Percentiles rank a stretch among this genome's conserved stretches.
Conservation (phyloP, 2,888 invertebrate species). For the Xestia xanthographa region DNA sequence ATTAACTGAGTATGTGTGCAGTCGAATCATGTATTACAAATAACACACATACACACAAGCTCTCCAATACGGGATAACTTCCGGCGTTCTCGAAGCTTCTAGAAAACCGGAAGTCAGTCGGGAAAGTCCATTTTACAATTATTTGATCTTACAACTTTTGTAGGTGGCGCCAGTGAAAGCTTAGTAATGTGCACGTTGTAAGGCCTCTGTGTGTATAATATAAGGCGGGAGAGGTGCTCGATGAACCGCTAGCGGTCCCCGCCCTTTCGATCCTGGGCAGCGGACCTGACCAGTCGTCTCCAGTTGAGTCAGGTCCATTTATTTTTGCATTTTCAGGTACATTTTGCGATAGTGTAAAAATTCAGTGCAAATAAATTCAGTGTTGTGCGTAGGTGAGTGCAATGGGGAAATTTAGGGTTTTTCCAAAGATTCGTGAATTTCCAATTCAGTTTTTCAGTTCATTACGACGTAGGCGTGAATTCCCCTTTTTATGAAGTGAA, state of each 20-base stretch:
- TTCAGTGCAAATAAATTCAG: conserved; percentile 6
- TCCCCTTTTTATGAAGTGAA: neutral
- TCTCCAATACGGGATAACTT: neutral
- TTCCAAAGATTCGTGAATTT: conserved; percentile 1
- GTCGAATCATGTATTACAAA: neutral
- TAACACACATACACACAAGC: neutral
- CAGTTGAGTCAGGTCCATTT: too few species aligned
- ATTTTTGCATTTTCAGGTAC: neutral
- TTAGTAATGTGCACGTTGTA: conserved; percentile 23
- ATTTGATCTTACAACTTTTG: neutral
- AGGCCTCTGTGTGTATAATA: conserved; percentile 33
- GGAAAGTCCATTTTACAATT: neutral
- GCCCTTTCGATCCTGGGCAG: conserved; percentile 26
- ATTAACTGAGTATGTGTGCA: neutral
- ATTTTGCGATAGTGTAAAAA: neutral
- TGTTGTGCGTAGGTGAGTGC: conserved; percentile 7
- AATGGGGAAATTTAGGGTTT: neutral
- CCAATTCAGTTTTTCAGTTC: neutral
- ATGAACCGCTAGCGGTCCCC: conserved; percentile 21
- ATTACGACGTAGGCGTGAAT: neutral
- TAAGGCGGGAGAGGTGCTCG: conserved; percentile 4
- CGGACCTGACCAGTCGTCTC: conserved; percentile 25
- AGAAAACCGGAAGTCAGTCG: conserved; percentile 1
- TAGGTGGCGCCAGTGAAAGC: neutral
- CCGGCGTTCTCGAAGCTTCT: neutral